Evolutionary conservation across 2,113 vertebrate genomes (phyloP), one percentile per base, ranked within the genome.

Genomic region (Cryptotis parvus): DNA sequence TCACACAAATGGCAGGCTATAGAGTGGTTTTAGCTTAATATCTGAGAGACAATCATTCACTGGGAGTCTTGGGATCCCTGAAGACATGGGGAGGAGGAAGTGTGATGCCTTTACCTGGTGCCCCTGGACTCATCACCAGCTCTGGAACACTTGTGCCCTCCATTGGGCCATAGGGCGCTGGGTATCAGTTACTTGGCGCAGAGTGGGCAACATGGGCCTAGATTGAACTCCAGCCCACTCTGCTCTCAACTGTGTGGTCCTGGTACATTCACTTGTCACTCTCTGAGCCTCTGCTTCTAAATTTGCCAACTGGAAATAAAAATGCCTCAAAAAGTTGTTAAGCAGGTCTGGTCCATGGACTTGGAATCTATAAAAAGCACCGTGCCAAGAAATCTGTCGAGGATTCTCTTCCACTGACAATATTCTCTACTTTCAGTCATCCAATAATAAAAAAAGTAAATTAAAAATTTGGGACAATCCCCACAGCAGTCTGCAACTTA

Each of bases 261-360:
- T 29, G 3, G 8, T 26, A 86, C 11, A 39, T 39, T 55, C 37
- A 65, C 24, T 78, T 55, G 33, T 55, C 37, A 31, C 24, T 78
- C 63, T 43, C 65, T 91, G 84, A 81, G 66, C 41, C 7, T 81
- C 73, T 70, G 35, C 41, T 87, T 90, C 74, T 43, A 81, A 81
- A 65, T 65, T 58, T 65, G 55, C 85, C 70, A 61, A 27, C 49
- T 41, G 35, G 5, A 37, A n/a, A 77, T 66, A n/a, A 49, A 26
- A 39, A 80, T 75, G 12, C 61, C 70, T 85, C 66, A 74, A 81
- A n/a, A 93, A 73, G 18, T 24, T 29, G 15, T 39, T 65, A 87
- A 81, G 75, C 75, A 16, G 37, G 84, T 83, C 78, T 70, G 20
- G 18, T 55, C 26, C 39, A 74, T 52, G 58, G 49, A 9, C 80